Conservation (phyloP, 2,797 vertebrate genomes). For the Gila robusta region DNA sequence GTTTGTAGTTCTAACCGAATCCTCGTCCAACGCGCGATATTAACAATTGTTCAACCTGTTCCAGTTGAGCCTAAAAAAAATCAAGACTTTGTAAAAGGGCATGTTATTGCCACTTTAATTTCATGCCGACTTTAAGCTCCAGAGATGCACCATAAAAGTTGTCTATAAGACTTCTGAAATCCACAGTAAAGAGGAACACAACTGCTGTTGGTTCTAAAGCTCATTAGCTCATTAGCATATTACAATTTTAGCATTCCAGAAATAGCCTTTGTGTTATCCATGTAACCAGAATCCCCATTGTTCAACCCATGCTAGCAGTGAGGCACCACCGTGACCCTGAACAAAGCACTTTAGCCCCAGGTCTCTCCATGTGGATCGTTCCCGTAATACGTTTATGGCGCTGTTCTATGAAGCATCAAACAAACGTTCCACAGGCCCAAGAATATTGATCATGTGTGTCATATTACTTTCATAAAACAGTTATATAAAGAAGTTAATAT, state of each 20-base stretch:
- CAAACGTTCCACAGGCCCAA: not conserved
- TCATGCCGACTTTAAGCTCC: too few relatives aligned
- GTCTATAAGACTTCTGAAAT: too few relatives aligned
- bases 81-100: too few relatives aligned
- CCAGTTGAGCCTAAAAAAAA: not conserved
- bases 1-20: too few relatives aligned
- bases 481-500: not conserved
- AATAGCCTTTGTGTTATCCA: not conserved
- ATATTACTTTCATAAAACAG: not conserved
- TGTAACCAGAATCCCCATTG: not conserved
- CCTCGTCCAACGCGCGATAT: too few relatives aligned
- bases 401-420: not conserved
- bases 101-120: too few relatives aligned
- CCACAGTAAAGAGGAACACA: too few relatives aligned
- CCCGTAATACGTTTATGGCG: not conserved
- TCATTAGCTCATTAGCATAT: not conserved
- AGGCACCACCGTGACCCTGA: not conserved
- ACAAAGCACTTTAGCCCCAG: not conserved
- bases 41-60: too few relatives aligned
- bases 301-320: not conserved
- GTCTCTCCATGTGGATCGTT: not conserved
- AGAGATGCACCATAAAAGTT: too few relatives aligned
- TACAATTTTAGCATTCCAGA: not conserved
- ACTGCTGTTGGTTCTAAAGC: too few relatives aligned
- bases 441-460: not conserved